Evolutionary conservation across 2,797 vertebrate genomes (phyloP), one percentile per base, ranked within the genome.

Genomic region (Mionectes olivaceus): DNA sequence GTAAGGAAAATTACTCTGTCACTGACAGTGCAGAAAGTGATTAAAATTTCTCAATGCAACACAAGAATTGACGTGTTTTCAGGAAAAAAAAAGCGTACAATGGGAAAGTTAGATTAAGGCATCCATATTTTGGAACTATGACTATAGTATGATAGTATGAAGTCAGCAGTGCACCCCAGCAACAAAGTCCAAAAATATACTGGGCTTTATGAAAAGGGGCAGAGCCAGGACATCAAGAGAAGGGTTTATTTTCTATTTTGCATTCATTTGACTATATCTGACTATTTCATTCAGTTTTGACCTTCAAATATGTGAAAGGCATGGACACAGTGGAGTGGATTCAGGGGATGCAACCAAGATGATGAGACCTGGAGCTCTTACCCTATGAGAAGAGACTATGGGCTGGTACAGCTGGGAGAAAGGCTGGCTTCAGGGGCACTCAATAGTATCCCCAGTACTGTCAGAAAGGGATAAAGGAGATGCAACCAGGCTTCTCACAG

Each of bases 1-100:
- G 19, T 44, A 81, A 77, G 93, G 28, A 95, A 96, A 79, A 78
- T 70, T 76, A 13, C 84, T 75, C 7, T 61, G 39, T 61, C 39
- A 84, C 10, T 76, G 27, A 47, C 9, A 85, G 68, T 70, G 12
- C 5, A 73, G 22, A 74, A 59, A 90, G 57, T 87, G 49, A 83
- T 91, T 89, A 88, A 75, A 71, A 23, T 83, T 83, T 65, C 52
- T 37, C 53, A 86, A 15, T 44, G 67, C 15, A 96, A 82, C 5
- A 13, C 8, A 92, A 79, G 5, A 75, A 94, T 87, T 90, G 64
- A 91, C 24, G 19, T 41, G 28, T 77, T 52, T 50, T 75, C 22
- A 33, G 35, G 17, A 46, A 63, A 89, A 89, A 52, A 21, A 46
- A 43, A 19, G 1, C 56, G 49, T 8, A 3, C 10, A 77, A 41